Evolutionary conservation across 2,888 invertebrate genomes (phyloP).

Genomic region (Tetropium fuscum): DNA sequence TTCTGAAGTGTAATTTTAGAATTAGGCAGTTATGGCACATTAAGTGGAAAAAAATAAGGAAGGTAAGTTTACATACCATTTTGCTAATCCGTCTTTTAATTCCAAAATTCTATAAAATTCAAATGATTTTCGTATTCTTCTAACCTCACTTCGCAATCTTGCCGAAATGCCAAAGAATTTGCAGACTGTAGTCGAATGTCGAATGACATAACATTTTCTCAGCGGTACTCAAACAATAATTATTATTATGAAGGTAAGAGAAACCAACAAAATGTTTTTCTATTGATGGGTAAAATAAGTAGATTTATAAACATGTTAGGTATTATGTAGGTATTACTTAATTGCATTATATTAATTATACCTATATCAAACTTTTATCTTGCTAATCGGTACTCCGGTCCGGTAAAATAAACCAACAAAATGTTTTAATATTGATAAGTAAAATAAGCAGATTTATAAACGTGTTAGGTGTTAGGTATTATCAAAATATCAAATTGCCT

Average conservation of each 20-base stretch:
- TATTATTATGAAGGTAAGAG: background rate
- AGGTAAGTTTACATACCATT: slow-evolving; percentile 39
- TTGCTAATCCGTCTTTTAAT: background rate
- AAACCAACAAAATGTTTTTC: background rate
- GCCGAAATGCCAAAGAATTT: too few relatives aligned
- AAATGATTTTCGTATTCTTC: background rate
- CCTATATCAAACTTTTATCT: too few relatives aligned
- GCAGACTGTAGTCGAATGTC: too few relatives aligned
- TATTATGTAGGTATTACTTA: too few relatives aligned
- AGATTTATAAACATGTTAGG: too few relatives aligned
- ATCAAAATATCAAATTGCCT: too few relatives aligned
- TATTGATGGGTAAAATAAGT: background rate
- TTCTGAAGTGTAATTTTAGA: slow-evolving; percentile 14
- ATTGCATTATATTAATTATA: too few relatives aligned
- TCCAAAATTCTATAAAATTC: background rate
- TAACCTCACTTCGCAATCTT: slow-evolving; percentile 1
- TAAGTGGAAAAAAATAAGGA: background rate
- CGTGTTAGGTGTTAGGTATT: too few relatives aligned
- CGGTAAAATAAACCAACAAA: too few relatives aligned
- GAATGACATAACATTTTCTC: background rate
- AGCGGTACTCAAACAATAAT: background rate
- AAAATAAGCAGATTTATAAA: too few relatives aligned
- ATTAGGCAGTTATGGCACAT: slow-evolving; percentile 16
- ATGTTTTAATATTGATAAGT: too few relatives aligned
- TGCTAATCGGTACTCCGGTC: too few relatives aligned